phyloP scores from a whole-genome alignment of 2,113 vertebrate species.

The Neogobius melanostomus region DNA sequence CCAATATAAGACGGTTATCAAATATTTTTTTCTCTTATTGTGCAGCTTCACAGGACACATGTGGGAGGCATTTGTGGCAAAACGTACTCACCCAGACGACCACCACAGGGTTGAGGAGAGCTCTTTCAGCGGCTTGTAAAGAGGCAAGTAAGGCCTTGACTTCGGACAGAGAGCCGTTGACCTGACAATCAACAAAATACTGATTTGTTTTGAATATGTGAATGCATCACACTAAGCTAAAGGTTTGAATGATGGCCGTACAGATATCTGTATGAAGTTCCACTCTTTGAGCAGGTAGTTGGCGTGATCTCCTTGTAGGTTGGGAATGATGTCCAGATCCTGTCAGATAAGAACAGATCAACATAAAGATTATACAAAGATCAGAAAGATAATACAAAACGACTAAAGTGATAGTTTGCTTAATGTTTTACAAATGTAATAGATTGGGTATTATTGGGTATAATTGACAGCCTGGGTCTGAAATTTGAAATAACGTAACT shows the following conservation, averaged over 20 bases:
- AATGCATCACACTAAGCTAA: too few relatives aligned
- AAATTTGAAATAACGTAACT: too few relatives aligned
- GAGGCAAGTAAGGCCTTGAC: slow-evolving; percentile 38
- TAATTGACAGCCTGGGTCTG: too few relatives aligned
- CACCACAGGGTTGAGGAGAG: slow-evolving; percentile 69
- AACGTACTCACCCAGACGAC: slow-evolving; percentile 72
- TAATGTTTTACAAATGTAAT: too few relatives aligned
- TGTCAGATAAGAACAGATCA: slow-evolving; percentile 44
- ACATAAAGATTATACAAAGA: too few relatives aligned
- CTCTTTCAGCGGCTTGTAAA: slow-evolving; percentile 48
- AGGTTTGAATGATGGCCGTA: slow-evolving; percentile 45
- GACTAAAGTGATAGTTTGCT: too few relatives aligned
- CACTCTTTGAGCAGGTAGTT: slow-evolving; percentile 50
- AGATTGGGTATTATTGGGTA: too few relatives aligned
- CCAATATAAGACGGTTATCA: too few relatives aligned
- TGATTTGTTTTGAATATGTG: neutral
- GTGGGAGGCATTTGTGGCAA: neutral
- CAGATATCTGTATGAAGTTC: slow-evolving; percentile 78
- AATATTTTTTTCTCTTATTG: too few relatives aligned
- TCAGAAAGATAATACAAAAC: too few relatives aligned
- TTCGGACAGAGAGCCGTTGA: slow-evolving; percentile 39
- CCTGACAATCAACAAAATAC: slow-evolving; percentile 43
- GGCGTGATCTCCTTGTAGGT: slow-evolving; percentile 45
- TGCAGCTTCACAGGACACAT: too few relatives aligned
- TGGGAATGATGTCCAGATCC: slow-evolving; percentile 69